A percentile compares a stretch with the other conserved stretches of the same genome.
phyloP scores from a whole-genome alignment of 2,797 vertebrate genomes.

The Sarcophilus harrisii region DNA sequence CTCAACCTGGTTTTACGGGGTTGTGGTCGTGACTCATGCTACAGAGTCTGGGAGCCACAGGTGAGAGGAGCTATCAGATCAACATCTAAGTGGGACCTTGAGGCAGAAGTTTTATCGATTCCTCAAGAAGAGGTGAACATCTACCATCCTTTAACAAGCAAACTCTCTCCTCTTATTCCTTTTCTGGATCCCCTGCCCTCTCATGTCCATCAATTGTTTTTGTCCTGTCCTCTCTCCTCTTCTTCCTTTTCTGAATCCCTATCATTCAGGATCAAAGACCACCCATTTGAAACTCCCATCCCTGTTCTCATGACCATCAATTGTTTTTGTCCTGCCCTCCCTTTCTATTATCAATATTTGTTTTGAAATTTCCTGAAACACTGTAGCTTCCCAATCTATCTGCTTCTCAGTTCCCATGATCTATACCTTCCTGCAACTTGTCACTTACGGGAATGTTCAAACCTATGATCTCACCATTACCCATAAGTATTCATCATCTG shows the following conservation, averaged over 20 bases:
- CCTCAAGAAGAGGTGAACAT: background rate
- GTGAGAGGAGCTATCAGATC: background rate
- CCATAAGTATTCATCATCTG: background rate
- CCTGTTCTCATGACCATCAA: background rate
- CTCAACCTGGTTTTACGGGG: background rate
- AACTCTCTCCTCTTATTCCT: background rate
- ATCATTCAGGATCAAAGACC: background rate
- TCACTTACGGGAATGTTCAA: background rate
- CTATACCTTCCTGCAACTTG: background rate
- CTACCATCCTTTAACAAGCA: background rate
- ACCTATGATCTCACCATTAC: background rate
- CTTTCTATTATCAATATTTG: background rate
- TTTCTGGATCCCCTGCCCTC: background rate
- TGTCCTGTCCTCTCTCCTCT: too few relatives aligned
- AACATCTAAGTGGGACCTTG: background rate
- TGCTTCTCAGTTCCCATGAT: background rate
- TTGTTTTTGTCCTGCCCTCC: background rate
- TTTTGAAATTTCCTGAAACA: background rate
- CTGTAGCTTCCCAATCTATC: background rate
- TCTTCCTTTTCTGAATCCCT: too few relatives aligned
- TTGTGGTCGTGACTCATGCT: conserved; percentile 35
- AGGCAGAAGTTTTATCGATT: background rate
- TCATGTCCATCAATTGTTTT: too few relatives aligned
- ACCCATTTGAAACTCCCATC: background rate
- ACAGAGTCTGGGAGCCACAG: background rate